Evolutionary conservation across 2,888 invertebrate genomes (phyloP), one percentile per base, ranked within the genome.

Genomic region (Tetropium fuscum): DNA sequence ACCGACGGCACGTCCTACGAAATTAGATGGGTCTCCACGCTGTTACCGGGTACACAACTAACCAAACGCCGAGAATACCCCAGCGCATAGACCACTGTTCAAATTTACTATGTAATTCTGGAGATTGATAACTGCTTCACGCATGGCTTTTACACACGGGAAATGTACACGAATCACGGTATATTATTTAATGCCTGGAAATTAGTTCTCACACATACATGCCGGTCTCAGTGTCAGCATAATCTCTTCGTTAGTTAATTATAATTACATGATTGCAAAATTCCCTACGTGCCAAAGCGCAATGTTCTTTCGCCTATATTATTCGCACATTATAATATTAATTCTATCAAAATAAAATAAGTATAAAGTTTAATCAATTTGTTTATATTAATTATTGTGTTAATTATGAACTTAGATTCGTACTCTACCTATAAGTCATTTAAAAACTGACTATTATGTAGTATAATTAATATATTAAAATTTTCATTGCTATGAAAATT

Each of bases 101-200:
- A 48, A 60, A 48, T 60, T 60, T 54, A 60, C 59, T 18, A 16
- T 49, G 59, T 45, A 55, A 55, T 49, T 49, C 27, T 47, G 22
- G 43, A 55, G 59, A 60, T 49, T 60, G 55, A 60, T 56, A 48
- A 56, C 48, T 34, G 48, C 22, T 20, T 11, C 16, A 48, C 22
- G 22, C 36, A 15, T 11, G 34, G 48, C 36, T 36, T 48, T 48
- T 48, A 48, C 48, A 36, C 48, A 36, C 20, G 48, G 48, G 48
- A 48, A 38, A 48, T 48, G 36, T 48, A 25, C 48, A 48, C 48
- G n/a, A 48, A 48, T 48, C 34, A 48, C 48, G 6, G 48, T 48
- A 48, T 36, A 48, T 48, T 48, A 48, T 48, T 36, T 48, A 48
- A 48, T 48, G 38, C 36, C 48, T 38, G 48, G 36, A 48, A 48